Evolutionary conservation across 2,888 invertebrate genomes (phyloP).

Genomic region (Dysmachus trigonus): DNA sequence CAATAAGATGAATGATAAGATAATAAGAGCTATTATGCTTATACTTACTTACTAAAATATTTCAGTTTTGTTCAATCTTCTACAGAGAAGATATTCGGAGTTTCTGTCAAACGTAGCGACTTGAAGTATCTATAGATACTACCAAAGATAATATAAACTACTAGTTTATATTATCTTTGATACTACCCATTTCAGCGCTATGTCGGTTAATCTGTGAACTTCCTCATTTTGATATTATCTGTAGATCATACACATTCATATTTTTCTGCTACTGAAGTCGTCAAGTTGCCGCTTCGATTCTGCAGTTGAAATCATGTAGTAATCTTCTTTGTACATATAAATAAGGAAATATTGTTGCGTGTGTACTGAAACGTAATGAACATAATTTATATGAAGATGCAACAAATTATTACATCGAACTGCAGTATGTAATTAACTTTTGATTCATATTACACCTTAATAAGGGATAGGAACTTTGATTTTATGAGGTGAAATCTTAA

Average conservation of each 20-base stretch:
- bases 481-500: neutral
- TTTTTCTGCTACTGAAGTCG: neutral
- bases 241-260: neutral
- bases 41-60: neutral
- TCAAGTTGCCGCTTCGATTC: neutral
- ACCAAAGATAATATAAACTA: too few species aligned
- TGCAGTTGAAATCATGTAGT: neutral
- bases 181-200: neutral
- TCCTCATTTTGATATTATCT: neutral
- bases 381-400: neutral
- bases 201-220: neutral
- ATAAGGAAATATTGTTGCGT: neutral
- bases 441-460: neutral
- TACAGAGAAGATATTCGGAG: neutral
- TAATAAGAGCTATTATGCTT: neutral
- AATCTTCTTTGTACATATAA: neutral
- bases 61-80: slow-evolving; percentile 10
- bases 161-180: too few species aligned
- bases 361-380: neutral
- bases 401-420: neutral
- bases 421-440: neutral
- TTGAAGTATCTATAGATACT: too few species aligned
- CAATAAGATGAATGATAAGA: neutral
- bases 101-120: neutral
- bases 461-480: neutral